Base-by-base conservation (phyloP, 2,888 invertebrate genomes). In the Heteromurus nitidus region DNA sequence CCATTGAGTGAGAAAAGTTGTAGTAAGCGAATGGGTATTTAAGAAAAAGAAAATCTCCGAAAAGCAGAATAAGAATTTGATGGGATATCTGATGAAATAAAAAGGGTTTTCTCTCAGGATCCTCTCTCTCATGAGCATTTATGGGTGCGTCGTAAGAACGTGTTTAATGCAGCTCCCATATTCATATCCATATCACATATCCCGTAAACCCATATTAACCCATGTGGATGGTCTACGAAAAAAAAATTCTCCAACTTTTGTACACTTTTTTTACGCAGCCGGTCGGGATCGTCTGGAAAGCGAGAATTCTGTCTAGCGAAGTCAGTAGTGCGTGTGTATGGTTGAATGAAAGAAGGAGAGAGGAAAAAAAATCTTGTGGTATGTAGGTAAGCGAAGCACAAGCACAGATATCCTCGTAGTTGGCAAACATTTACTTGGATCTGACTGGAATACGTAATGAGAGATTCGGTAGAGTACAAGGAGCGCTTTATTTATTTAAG, bases 371-470 rank as follows among this genome's bases (percentile, higher is more conserved):
- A 36, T 36, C 7, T 50, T 18, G n/a, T 47, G n/a, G 7, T 18
- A 20, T 18, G 50, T 50, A 50, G 36, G 20, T 50, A 36, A 5
- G 36, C 36, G 18, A 18, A 9, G 22, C 50, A 50, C 20, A 50
- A 24, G 3, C 18, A 58, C 24, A 58, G 53, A 18, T 53, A 58
- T n/a, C n/a, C n/a, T n/a, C n/a, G n/a, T n/a, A n/a, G n/a, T n/a
- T n/a, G n/a, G 47, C 67, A 67, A 24, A 47, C 67, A 67, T 67
- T 67, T 67, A 50, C 47, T 44, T 42, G 16, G 2, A 0, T 60
- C 60, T 77, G 76, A 77, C 76, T 20, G 31, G 76, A 77, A 77
- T 77, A 60, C 69, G 30, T 30, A 77, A 77, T 77, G 75, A 75
- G 42, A 22, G 7, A 18, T 13, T 67, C 18, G 7, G 24, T 47